These are phyloP conservation scores for Triplophysa siluroides DNA, from an alignment of 2,113 vertebrate genomes.

Conservation along the genomic window DNA sequence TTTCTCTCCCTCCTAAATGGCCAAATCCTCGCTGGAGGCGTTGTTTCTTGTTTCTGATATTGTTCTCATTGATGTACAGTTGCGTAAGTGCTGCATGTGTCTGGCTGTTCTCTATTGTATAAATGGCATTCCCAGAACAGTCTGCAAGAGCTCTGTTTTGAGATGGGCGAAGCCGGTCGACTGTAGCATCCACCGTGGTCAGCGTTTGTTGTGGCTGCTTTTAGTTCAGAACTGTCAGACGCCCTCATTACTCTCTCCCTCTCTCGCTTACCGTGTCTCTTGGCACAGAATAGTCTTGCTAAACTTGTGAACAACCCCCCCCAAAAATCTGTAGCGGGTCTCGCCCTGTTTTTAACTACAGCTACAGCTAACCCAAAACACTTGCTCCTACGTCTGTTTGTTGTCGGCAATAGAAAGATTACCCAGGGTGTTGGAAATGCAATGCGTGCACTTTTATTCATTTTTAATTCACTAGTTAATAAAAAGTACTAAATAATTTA, in stretches of 20 bases:
- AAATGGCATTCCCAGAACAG: slow-evolving; percentile 47
- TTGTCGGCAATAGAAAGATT: not conserved
- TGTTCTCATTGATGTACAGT: slow-evolving; percentile 35
- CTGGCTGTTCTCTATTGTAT: slow-evolving; percentile 34
- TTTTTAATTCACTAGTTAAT: too few species aligned
- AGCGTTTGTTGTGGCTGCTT: slow-evolving; percentile 38
- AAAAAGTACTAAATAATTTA: too few species aligned
- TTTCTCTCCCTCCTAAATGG: slow-evolving; percentile 23
- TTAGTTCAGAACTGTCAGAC: slow-evolving; percentile 27
- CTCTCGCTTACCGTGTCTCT: not conserved
- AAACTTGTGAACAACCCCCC: not conserved
- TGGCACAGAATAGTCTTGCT: not conserved
- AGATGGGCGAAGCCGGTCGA: slow-evolving; percentile 30
- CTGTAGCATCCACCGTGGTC: slow-evolving; percentile 18
- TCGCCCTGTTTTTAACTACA: not conserved
- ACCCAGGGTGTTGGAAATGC: not conserved
- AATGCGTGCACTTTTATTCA: too few species aligned
- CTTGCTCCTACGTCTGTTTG: not conserved
- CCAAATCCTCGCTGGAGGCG: slow-evolving; percentile 39
- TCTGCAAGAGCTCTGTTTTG: slow-evolving; percentile 31
- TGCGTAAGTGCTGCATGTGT: slow-evolving; percentile 38
- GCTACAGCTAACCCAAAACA: not conserved
- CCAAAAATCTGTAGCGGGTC: not conserved
- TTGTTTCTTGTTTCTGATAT: slow-evolving; percentile 30
- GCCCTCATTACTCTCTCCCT: slow-evolving; percentile 18